A percentile compares a stretch with the other conserved stretches of the same genome.
phyloP scores from a whole-genome alignment of 2,888 invertebrate genomes.

The Hermaeophaga mercurialis region DNA sequence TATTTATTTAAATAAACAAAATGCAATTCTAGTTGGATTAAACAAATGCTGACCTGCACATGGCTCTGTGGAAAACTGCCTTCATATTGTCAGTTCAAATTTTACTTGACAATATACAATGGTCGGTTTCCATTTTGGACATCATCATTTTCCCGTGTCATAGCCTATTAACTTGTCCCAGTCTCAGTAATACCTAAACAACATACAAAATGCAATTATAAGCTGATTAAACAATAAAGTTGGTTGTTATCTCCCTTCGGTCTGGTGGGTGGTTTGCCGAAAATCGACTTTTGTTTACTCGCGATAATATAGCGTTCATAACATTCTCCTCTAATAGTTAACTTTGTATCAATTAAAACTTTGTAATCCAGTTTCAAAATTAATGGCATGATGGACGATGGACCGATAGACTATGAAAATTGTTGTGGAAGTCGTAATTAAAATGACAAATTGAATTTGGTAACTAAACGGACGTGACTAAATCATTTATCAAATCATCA shows the following conservation, averaged over 20 bases:
- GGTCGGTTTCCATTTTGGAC: neutral
- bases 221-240: conserved; percentile 2
- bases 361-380: conserved; percentile 16
- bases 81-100: too few relatives aligned
- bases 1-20: too few relatives aligned
- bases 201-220: neutral
- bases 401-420: conserved; percentile 3
- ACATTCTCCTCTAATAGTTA: conserved; percentile 13
- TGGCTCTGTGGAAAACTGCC: too few relatives aligned
- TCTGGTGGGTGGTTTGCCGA: neutral
- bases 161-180: neutral
- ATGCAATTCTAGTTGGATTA: too few relatives aligned
- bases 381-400: neutral
- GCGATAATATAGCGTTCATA: conserved; percentile 1
- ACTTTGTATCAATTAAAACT: conserved; percentile 17
- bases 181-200: neutral
- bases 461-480: neutral
- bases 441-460: neutral
- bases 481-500: neutral
- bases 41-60: too few relatives aligned
- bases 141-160: neutral
- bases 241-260: neutral
- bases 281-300: neutral
- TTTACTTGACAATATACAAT: neutral
- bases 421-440: neutral